These are phyloP conservation scores for Aleadryas rufinucha DNA, from an alignment of 2,113 vertebrate species.

Conservation along the genomic window DNA sequence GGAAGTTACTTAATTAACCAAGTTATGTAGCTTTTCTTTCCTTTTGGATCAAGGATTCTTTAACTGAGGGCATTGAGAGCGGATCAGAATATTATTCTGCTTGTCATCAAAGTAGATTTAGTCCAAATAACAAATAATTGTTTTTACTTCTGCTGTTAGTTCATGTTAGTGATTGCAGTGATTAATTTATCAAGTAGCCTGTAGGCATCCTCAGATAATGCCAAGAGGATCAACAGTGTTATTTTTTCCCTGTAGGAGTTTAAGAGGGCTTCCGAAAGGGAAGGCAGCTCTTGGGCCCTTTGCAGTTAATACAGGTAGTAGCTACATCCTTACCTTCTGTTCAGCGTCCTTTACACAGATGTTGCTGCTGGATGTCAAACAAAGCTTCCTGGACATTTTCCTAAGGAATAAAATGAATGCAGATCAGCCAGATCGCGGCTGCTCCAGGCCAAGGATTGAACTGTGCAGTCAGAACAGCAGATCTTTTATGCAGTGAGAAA, in stretches of 20 bases:
- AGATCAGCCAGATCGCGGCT: background rate
- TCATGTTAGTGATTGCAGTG: background rate
- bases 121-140: background rate
- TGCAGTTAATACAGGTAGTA: background rate
- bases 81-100: background rate
- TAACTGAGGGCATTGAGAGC: background rate
- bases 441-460: background rate
- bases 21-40: background rate
- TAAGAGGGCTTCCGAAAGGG: background rate
- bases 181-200: background rate
- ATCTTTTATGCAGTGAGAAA: background rate
- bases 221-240: background rate
- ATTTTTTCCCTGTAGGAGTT: background rate
- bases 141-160: background rate
- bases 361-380: background rate
- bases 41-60: background rate
- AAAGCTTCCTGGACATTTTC: background rate
- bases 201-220: background rate
- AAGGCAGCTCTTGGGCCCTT: background rate
- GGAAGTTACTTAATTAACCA: background rate
- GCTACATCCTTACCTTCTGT: fast-evolving
- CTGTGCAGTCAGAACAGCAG: background rate
- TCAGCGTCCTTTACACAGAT: fast-evolving
- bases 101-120: background rate
- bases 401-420: background rate